Evolutionary conservation across 2,888 invertebrate species (phyloP), one percentile per base, ranked within the genome.

Genomic region (Stenodema calcarata): DNA sequence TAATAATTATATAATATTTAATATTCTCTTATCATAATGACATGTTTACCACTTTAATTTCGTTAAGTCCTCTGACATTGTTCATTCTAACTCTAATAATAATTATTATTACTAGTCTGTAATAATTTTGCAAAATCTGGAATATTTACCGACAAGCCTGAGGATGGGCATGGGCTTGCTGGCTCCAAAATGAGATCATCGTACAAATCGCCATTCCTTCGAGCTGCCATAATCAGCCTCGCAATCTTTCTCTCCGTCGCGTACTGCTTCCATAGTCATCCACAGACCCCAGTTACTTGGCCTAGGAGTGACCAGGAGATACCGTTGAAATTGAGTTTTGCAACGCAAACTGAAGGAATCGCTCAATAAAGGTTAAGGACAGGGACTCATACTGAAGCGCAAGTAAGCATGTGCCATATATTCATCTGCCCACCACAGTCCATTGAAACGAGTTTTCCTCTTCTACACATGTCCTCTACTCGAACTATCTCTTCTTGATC

Each of bases 361-460:
- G 4, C 18, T 16, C 16, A 18, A 69, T 14, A 82, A 82, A 6
- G 62, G 44, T 27, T 42, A 9, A 18, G 2, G 70, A 86, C 78
- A 42, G 18, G 86, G 86, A 50, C 35, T 86, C 41, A 27, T n/a
- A 2, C 30, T 86, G 54, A 86, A 44, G 27, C n/a, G 41, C 12
- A 14, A n/a, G 27, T 78, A 86, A 86, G 86, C 86, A 41, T 86
- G 86, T 28, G 86, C 86, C 0, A 78, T 86, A n/a, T 86, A 86
- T 62, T 86, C 86, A 28, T 62, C 86, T 44, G 86, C 86, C 14
- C 18, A 76, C 14, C 41, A 78, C 35, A 86, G 78, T 50, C 86
- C 86, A 50, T 12, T 23, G 18, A 86, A 35, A 54, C 50, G 16
- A 16, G 86, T 86, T 14, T 27, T 62, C 28, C 41, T 86, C 0